Evolutionary conservation across 2,797 vertebrate species (phyloP).

Genomic region (Dromococcyx pavoninus): DNA sequence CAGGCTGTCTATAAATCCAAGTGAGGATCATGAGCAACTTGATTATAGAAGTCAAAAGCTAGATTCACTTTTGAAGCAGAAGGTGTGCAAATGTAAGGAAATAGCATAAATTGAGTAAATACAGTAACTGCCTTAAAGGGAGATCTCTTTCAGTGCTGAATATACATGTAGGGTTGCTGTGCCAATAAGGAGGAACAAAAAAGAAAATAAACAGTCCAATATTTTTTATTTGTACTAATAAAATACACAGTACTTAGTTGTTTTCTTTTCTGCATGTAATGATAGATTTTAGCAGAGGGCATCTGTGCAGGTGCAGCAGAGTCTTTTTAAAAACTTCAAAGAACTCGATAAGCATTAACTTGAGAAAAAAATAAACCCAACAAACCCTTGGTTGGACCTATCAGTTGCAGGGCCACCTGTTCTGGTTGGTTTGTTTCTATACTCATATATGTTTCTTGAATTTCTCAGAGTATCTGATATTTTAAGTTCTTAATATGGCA

Average conservation of each 20-base stretch:
- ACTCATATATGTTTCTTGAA: fast-evolving
- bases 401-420: neutral
- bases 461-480: neutral
- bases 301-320: neutral
- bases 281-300: neutral
- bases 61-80: neutral
- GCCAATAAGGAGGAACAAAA: neutral
- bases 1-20: neutral
- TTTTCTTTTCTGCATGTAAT: neutral
- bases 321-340: neutral
- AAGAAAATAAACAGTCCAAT: neutral
- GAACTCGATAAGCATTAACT: neutral
- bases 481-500: neutral
- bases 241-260: neutral
- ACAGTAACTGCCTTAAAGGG: neutral
- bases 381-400: neutral
- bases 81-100: neutral
- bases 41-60: neutral
- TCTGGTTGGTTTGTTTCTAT: neutral
- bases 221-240: neutral
- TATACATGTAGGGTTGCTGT: neutral
- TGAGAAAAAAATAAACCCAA: neutral
- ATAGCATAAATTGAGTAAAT: neutral
- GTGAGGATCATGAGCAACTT: neutral
- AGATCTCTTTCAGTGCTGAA: neutral